A percentile compares a stretch with the other conserved stretches of the same genome.
phyloP scores from a whole-genome alignment of 2,113 vertebrate genomes.

The Lichenostomus cassidix region DNA sequence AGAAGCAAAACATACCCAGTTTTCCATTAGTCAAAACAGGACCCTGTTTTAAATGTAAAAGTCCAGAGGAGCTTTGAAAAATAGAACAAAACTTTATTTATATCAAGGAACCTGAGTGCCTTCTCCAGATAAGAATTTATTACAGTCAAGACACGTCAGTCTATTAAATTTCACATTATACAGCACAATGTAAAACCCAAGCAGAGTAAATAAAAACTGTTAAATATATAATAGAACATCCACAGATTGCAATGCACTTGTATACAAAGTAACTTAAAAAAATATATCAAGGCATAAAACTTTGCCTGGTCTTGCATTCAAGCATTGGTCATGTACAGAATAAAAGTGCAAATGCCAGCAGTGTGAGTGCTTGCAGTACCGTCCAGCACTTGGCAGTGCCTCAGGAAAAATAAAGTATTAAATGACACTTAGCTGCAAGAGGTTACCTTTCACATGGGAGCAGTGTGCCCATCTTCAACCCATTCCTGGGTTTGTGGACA shows the following conservation, averaged over 20 bases:
- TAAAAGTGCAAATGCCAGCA: not conserved
- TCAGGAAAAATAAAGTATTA: not conserved
- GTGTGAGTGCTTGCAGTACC: not conserved
- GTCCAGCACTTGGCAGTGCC: not conserved
- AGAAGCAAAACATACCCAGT: not conserved
- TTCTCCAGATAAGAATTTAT: not conserved
- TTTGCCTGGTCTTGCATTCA: not conserved
- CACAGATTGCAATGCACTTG: not conserved
- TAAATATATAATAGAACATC: not conserved
- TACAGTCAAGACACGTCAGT: slow-evolving; percentile 16
- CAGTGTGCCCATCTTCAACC: not conserved
- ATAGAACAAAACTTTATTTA: slow-evolving; percentile 54
- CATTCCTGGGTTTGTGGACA: not conserved
- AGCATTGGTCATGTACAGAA: not conserved
- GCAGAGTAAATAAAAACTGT: not conserved
- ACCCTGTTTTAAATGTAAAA: not conserved
- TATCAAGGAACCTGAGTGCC: slow-evolving; percentile 3
- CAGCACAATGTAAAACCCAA: not conserved
- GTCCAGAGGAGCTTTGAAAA: slow-evolving; percentile 18
- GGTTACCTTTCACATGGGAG: not conserved
- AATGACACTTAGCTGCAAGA: not conserved
- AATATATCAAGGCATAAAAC: not conserved
- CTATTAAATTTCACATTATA: not conserved
- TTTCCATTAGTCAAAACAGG: not conserved
- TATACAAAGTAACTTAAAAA: not conserved